phyloP scores from a whole-genome alignment of 2,113 vertebrate species.

The Melanocharis versteri region DNA sequence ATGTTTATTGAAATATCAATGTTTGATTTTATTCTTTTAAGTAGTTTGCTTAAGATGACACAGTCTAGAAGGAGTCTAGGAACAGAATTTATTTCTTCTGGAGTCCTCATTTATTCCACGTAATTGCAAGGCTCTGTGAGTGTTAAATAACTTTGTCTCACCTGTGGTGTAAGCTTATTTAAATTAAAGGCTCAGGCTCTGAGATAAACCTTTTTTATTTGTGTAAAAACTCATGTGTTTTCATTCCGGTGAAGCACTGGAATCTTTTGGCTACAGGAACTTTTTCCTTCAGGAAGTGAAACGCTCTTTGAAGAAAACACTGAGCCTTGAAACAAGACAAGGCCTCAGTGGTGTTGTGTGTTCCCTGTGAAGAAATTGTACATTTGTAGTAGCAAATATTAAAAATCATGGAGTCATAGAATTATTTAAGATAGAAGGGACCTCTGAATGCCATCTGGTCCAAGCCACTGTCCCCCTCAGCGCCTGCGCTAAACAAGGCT shows the following conservation, averaged over 20 bases:
- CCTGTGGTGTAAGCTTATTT: not conserved
- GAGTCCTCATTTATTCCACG: not conserved
- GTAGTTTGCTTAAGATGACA: not conserved
- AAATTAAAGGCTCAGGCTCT: not conserved
- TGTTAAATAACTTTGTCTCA: not conserved
- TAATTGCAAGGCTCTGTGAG: not conserved
- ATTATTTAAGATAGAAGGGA: not conserved
- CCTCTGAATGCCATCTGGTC: not conserved
- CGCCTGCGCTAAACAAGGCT: not conserved
- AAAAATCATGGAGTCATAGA: not conserved
- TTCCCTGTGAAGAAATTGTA: not conserved
- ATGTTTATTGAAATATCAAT: fast-evolving
- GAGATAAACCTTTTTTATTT: not conserved
- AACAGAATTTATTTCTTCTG: not conserved
- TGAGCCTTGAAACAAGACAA: not conserved
- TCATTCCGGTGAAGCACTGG: not conserved
- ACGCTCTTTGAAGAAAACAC: not conserved
- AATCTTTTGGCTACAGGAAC: not conserved
- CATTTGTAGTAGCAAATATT: not conserved
- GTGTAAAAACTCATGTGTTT: not conserved
- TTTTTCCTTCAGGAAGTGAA: not conserved
- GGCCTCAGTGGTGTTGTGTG: fast-evolving
- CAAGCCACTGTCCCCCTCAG: not conserved
- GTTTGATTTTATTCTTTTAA: not conserved
- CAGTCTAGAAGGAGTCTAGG: not conserved